phyloP scores from a whole-genome alignment of 2,797 vertebrate genomes.

The Acrossocheilus fasciatus region DNA sequence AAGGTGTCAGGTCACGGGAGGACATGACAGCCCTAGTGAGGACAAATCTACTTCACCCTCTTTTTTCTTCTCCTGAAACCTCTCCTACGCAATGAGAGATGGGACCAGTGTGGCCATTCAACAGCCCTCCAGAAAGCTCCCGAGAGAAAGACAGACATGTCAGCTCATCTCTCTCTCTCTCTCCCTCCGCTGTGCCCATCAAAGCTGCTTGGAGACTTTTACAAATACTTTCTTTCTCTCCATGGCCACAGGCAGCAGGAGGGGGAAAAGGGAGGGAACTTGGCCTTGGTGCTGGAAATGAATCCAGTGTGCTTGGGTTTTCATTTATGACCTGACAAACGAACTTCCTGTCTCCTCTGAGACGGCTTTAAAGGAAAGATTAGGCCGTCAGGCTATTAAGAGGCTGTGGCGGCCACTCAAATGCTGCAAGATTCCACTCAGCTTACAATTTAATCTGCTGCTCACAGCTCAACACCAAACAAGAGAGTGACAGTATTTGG shows the following conservation, averaged over 20 bases:
- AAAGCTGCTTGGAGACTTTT: slow-evolving; percentile 69
- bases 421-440: slow-evolving; percentile 47
- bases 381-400: slow-evolving; percentile 47
- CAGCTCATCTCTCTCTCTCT: slow-evolving; percentile 54
- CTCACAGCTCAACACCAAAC: slow-evolving; percentile 42
- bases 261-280: slow-evolving; percentile 44
- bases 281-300: slow-evolving; percentile 59
- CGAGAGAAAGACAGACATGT: slow-evolving; percentile 59
- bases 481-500: slow-evolving; percentile 42
- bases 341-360: slow-evolving; percentile 60
- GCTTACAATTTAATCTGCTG: slow-evolving; percentile 50
- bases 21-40: slow-evolving; percentile 42
- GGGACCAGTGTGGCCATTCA: slow-evolving; percentile 47
- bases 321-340: slow-evolving; percentile 59
- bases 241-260: slow-evolving; percentile 66
- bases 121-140: slow-evolving; percentile 51
- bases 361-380: slow-evolving; percentile 55
- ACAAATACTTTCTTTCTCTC: slow-evolving; percentile 69
- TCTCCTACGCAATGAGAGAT: slow-evolving; percentile 41
- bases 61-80: slow-evolving; percentile 42
- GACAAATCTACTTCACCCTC: slow-evolving; percentile 51
- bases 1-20: slow-evolving; percentile 45
- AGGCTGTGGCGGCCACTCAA: slow-evolving; percentile 39
- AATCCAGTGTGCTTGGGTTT: slow-evolving; percentile 57
- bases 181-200: slow-evolving; percentile 61